phyloP scores from a whole-genome alignment of 1,140 invertebrate genomes.

The Pseudomyrmex cubaensis region DNA sequence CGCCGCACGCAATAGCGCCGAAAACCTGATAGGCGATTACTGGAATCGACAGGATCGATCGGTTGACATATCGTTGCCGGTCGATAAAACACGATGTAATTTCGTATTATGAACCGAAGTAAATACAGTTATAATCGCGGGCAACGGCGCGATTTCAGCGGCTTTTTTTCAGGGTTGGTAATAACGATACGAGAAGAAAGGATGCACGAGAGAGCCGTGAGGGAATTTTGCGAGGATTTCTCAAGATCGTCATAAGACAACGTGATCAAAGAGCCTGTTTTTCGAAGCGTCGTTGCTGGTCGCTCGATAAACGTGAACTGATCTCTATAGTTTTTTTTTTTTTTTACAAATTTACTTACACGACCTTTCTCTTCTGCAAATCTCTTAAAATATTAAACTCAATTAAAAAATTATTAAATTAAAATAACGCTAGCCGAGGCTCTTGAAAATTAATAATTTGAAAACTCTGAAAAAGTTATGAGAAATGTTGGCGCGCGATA shows the following conservation, averaged over 20 bases:
- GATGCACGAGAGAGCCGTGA: conserved; percentile 61
- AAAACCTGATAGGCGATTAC: conserved; percentile 30
- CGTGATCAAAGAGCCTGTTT: conserved; percentile 55
- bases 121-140: conserved; percentile 70
- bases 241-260: conserved; percentile 72
- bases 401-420: too few relatives aligned
- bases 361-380: background rate
- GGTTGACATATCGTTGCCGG: conserved; percentile 62
- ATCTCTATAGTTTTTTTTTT: conserved; percentile 64
- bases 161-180: conserved; percentile 58
- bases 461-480: too few relatives aligned
- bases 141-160: background rate
- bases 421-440: too few relatives aligned
- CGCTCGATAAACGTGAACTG: conserved; percentile 53
- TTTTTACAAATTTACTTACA: conserved; percentile 9
- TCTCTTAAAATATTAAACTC: too few relatives aligned
- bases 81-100: conserved; percentile 66
- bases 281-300: conserved; percentile 46
- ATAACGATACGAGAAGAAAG: conserved; percentile 57
- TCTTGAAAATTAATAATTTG: too few relatives aligned
- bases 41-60: conserved; percentile 39
- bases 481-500: too few relatives aligned
- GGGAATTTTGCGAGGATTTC: conserved; percentile 41
- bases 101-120: conserved; percentile 38
- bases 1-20: background rate